Conservation (phyloP, 2,797 vertebrate genomes). For the Alcedo atthis region DNA sequence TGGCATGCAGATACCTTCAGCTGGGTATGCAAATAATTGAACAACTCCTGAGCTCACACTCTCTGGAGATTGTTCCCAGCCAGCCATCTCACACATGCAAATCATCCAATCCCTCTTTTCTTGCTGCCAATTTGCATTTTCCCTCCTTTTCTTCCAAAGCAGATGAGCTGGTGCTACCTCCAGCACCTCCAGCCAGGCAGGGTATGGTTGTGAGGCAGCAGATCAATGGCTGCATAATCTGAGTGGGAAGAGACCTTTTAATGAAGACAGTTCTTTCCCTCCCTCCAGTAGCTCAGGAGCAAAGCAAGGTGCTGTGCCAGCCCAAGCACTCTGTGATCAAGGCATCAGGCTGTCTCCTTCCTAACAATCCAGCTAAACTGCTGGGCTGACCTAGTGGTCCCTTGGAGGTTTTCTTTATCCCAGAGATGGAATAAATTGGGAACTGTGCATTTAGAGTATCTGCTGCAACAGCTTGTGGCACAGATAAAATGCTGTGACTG, state of each 20-base stretch:
- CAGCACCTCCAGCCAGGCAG: neutral
- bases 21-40: neutral
- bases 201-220: neutral
- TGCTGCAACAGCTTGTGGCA: neutral
- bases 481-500: neutral
- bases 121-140: neutral
- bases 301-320: neutral
- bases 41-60: neutral
- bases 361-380: constrained; percentile 2
- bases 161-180: neutral
- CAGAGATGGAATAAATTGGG: neutral
- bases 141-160: neutral
- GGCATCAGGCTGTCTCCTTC: neutral
- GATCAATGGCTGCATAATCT: neutral
- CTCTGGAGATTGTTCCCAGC: neutral
- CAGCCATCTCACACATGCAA: neutral
- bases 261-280: neutral
- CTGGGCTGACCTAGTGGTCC: neutral
- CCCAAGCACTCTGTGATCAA: neutral
- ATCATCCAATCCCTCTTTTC: neutral
- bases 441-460: neutral
- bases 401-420: neutral
- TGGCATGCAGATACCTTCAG: neutral
- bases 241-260: neutral
- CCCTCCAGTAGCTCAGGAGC: neutral